These are phyloP conservation scores for Canis aureus DNA, from an alignment of 2,113 vertebrate genomes.

Conservation along the genomic window DNA sequence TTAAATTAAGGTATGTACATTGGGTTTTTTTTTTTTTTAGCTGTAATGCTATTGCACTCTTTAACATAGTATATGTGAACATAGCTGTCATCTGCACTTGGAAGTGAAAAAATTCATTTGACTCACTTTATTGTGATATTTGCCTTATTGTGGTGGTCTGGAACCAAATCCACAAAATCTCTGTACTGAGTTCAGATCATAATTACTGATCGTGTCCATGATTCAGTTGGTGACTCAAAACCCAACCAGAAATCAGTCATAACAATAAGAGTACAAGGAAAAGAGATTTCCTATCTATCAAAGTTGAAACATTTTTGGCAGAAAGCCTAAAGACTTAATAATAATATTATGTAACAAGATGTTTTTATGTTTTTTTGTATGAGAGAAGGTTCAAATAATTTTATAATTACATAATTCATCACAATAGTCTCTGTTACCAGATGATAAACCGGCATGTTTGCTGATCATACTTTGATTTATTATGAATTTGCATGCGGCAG, in stretches of 20 bases:
- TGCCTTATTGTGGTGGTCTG: background rate
- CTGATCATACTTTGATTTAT: background rate
- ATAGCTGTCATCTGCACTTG: background rate
- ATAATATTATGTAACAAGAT: background rate
- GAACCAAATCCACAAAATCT: background rate
- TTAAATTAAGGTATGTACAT: background rate
- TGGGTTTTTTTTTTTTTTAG: background rate
- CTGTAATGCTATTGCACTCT: background rate
- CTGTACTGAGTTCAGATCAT: background rate
- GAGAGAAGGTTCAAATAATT: background rate
- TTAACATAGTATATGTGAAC: background rate
- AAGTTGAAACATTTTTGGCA: background rate
- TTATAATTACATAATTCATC: background rate
- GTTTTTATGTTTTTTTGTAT: background rate
- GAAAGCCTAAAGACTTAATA: background rate
- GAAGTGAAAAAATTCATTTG: background rate
- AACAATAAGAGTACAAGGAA: background rate
- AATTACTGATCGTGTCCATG: background rate
- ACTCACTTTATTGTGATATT: background rate
- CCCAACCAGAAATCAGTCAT: background rate
- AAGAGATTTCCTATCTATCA: background rate
- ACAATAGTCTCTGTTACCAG: background rate
- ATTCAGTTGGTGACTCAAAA: background rate
- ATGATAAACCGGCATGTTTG: background rate
- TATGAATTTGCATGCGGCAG: background rate